Evolutionary conservation across 2,888 invertebrate species (phyloP), one percentile per base, ranked within the genome.

Genomic region (Eilema caniola): DNA sequence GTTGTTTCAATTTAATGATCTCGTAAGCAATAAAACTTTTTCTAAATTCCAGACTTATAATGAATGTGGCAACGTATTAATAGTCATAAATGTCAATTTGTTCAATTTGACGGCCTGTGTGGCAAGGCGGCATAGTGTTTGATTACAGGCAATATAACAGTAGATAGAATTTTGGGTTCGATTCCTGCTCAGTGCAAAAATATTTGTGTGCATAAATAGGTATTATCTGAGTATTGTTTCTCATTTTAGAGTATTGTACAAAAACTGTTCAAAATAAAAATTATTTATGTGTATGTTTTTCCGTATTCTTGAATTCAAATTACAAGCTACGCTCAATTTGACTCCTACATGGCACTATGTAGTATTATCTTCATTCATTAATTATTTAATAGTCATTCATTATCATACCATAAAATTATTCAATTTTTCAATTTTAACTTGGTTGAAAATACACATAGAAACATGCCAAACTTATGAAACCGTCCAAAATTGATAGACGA

Each of bases 1-100:
- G 16, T 47, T 47, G 47, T 20, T 47, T 47, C 20, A 47, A 47
- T 47, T 47, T 47, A 47, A 47, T 47, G 47, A 47, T n/a, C 53
- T n/a, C 4, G 2, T n/a, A 53, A 53, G 53, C 53, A n/a, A 53
- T 53, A 53, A 53, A 53, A 53, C 53, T 53, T 53, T 20, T n/a
- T 53, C 10, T 53, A 53, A 53, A 53, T 53, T 53, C n/a, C 53
- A 53, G 10, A 53, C n/a, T 53, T n/a, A n/a, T 53, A 53, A 53
- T 53, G n/a, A 53, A 53, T 53, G 53, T 20, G 53, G n/a, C 53
- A 47, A 47, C 47, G 20, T 20, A 47, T 47, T 47, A 47, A 47
- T 47, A 47, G 20, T 53, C 53, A n/a, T 53, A 53, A 53, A 53
- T 53, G 53, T 53, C 53, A 53, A 53, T 53, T 53, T 53, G 53